Base-by-base conservation (phyloP, 2,888 invertebrate species). In the Synanthedon myopaeformis region DNA sequence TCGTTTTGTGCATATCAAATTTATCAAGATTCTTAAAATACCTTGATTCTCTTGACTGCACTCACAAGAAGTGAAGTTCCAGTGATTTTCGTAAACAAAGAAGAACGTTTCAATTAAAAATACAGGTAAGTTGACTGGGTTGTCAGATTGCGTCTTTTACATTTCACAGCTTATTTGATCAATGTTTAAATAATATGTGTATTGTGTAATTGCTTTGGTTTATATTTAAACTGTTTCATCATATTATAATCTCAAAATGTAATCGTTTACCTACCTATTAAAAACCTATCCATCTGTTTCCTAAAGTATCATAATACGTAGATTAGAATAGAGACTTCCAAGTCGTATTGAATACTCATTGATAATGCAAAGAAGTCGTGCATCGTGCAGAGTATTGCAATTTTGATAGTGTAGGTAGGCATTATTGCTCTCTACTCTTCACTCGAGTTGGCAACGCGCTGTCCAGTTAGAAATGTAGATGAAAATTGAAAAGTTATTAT, bases 111-210 rank as follows among this genome's bases (percentile, higher is more conserved):
- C 77, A 70, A 74, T 74, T 79, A 82, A 78, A 81, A 79, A 81
- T 78, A 76, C 72, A 82, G 84, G 87, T 86, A 74, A 85, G 85
- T 82, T 23, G 76, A 74, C 70, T 75, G 69, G 23, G 70, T 80
- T 84, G 87, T 81, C 85, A 82, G 80, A 76, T 77, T 85, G 82
- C 85, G 83, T 84, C 88, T 90, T 82, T 82, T 75, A 67, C 61
- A 69, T 78, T 76, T 80, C 61, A 35, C 59, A 70, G 73, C 80
- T 77, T 79, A 75, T 68, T 50, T 23, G 74, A 74, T 64, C 65
- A 68, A 67, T 58, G 60, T 70, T 70, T 72, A 57, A 23, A 68
- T 63, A 65, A 63, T 61, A 60, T 69, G 11, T 49, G 72, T 70
- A 57, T 75, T 75, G 11, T 49, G 72, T 71, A 57, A 75, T 75